phyloP scores from a whole-genome alignment of 2,888 invertebrate genomes.

The Subacronicta megacephala region DNA sequence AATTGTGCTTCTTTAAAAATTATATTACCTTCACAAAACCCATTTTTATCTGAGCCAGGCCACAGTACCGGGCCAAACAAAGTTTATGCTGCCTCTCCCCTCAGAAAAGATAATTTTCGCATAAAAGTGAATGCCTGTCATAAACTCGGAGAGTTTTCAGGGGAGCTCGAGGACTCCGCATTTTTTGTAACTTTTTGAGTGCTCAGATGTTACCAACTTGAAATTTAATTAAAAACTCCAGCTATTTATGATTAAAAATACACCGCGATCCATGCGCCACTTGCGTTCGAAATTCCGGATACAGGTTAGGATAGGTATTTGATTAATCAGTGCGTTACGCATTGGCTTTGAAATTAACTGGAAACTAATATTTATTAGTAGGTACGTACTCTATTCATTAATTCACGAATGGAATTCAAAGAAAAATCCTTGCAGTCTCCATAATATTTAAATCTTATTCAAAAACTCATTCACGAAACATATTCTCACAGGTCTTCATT shows the following conservation, averaged over 20 bases:
- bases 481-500: conserved; percentile 40
- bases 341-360: no score
- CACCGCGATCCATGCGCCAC: conserved; percentile 1
- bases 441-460: conserved; percentile 11
- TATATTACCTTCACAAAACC: conserved; percentile 35
- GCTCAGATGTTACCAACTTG: conserved; percentile 36
- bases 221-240: conserved; percentile 46
- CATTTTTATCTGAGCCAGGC: conserved; percentile 38
- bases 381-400: not conserved
- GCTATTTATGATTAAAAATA: conserved; percentile 30
- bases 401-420: not conserved
- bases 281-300: conserved; percentile 9
- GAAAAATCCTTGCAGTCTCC: conserved; percentile 1
- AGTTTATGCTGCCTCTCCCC: conserved; percentile 37
- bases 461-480: conserved; percentile 31
- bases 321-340: not conserved
- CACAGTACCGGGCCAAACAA: conserved; percentile 20
- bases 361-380: no score
- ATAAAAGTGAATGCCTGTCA: conserved; percentile 54
- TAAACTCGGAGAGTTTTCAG: conserved; percentile 45
- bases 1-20: conserved; percentile 31
- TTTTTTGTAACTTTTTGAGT: conserved; percentile 44
- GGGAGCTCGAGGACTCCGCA: conserved; percentile 15
- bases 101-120: conserved; percentile 55
- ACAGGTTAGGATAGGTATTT: conserved; percentile 4